Base-by-base conservation (phyloP, 2,888 invertebrate species). In the Pristionchus exspectatus region DNA sequence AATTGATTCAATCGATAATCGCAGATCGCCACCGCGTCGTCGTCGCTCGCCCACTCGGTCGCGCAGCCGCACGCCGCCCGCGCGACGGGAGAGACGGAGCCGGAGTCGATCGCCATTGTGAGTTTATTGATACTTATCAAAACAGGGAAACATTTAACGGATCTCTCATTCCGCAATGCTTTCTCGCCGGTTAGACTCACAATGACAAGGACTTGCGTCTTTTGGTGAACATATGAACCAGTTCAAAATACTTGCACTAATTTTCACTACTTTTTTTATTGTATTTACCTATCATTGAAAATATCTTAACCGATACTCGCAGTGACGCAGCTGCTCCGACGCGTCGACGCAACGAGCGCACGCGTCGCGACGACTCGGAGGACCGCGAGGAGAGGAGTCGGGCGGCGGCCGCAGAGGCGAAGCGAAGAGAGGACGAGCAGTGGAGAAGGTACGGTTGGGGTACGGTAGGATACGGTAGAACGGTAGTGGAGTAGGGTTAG, bases 341-440 rank as follows among this genome's bases (percentile, higher is more conserved):
- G 16, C 87, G 87, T 21, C 54, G 87, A 10, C 69, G 87, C 50
- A 69, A 87, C 56, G 87, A 87, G 72, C 69, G 87, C 21, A 24
- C 44, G 44, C 44, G 87, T 5, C 21, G 87, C 10, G 87, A 72
- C 30, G 87, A 87, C 54, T 38, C 54, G 54, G 87, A 87, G 72
- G 87, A 87, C 18, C 27, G 54, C 30, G 87, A 87, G 87, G 87
- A 87, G 72, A 5, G 72, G 33, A 87, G 54, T 5, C 72, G 72
- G n/a, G 50, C 30, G 7, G 87, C 44, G 2, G 72, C 50, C 21
- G 27, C 14, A 0, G 87, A 87, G 72, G n/a, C 33, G 72, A 87
- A 72, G 72, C 72, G 72, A 24, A 72, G 54, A 24, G 69, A 69
- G 59, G 87, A 87, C 3, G 72, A 72, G n/a, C 72, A 72, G 72